A percentile compares a stretch with the other conserved stretches of the same genome.
These are phyloP conservation scores for Spongilla lacustris DNA, from an alignment of 37 sponge, comb jelly and placozoan species.

Conservation along the genomic window DNA sequence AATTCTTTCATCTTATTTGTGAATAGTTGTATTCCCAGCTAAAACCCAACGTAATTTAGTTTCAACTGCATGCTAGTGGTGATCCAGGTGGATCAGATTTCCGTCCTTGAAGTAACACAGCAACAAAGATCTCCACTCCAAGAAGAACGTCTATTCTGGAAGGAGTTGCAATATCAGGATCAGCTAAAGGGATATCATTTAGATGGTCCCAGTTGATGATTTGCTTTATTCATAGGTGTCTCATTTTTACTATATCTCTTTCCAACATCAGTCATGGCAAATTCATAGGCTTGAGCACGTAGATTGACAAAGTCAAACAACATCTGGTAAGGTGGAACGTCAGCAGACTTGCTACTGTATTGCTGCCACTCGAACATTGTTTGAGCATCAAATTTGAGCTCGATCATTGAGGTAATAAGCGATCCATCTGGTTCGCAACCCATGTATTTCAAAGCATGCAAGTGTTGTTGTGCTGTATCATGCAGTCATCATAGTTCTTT, in stretches of 20 bases:
- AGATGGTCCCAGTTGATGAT: neutral
- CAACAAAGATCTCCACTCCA: neutral
- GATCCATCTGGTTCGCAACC: neutral
- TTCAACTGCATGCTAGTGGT: conserved; percentile 5
- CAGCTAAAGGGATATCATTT: neutral
- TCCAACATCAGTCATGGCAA: neutral
- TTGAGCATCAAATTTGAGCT: neutral
- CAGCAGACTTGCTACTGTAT: neutral
- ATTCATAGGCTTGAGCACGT: conserved; percentile 3
- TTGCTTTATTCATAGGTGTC: neutral
- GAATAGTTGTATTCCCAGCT: neutral
- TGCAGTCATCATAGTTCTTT: neutral
- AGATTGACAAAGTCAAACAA: conserved; percentile 3
- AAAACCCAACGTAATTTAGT: neutral
- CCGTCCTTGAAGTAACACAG: neutral
- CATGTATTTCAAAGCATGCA: neutral
- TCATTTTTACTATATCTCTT: neutral
- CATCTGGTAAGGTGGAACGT: neutral
- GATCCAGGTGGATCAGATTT: neutral
- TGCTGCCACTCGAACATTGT: conserved; percentile 7
- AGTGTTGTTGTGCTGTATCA: neutral
- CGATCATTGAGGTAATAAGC: neutral
- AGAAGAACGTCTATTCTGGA: neutral
- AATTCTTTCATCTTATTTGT: neutral
- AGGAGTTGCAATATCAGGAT: conserved; percentile 1